Evolutionary conservation across 35 echinoderm and acorn worm species (phyloP), one percentile per base, ranked within the genome.

Genomic region (Apostichopus californicus): DNA sequence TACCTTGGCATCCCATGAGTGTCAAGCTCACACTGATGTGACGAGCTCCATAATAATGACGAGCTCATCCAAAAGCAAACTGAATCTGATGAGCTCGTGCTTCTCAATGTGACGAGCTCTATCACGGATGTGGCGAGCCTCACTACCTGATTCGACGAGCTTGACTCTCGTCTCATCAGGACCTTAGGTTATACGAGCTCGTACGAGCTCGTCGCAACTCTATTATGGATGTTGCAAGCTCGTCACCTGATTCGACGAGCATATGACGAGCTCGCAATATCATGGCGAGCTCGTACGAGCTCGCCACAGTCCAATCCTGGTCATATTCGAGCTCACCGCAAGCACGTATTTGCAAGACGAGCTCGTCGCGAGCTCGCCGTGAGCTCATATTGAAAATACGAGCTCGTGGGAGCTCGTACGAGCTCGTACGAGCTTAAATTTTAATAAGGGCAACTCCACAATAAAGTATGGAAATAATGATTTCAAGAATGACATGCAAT

Each of bases 21-120:
- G 70, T 73, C 70, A 73, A 73, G 70, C 70, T 73, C 70, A 73
- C 70, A 73, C 70, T 73, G 70, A 73, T 73, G 70, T 73, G 70
- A 73, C 70, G 20, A 73, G 70, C 70, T 73, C 70, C 70, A 73
- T 73, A 73, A 73, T 20, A 73, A 73, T 73, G 70, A 73, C 70
- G 70, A 73, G 70, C 70, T 73, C 70, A 73, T 73, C 70, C 12
- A 73, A 73, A 73, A 73, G 70, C 70, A 73, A 73, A 73, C 70
- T 73, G 70, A 73, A 73, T 73, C 70, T 73, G 20, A 73, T 73
- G 70, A 73, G 70, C 70, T 73, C 20, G 70, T 73, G 70, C 70
- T 73, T 73, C 70, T 73, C 70, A 73, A 73, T 73, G 12, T 73
- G 70, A 73, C 70, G 70, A 73, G 70, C 70, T 73, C 70, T 73